These are phyloP conservation scores for Ormia ochracea DNA, from an alignment of 2,888 invertebrate genomes.

Conservation along the genomic window DNA sequence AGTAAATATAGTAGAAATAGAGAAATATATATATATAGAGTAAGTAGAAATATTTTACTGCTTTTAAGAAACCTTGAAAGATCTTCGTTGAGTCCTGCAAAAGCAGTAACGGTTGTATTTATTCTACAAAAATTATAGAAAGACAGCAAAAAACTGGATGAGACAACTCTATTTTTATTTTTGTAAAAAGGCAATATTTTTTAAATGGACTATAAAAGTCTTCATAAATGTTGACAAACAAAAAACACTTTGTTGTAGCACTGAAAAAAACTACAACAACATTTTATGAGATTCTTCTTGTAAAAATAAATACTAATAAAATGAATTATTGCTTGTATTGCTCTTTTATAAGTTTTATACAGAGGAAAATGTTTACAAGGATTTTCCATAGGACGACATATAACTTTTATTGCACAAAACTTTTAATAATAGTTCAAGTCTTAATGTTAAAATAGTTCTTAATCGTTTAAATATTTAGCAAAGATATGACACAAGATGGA, in stretches of 20 bases:
- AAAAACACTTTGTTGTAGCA: too few relatives aligned
- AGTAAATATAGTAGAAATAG: too few relatives aligned
- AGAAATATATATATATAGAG: too few relatives aligned
- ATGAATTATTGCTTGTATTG: constrained; percentile 48
- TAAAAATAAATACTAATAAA: constrained; percentile 44
- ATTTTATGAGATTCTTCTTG: constrained; percentile 45
- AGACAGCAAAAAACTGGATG: not conserved
- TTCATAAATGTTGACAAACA: constrained; percentile 61
- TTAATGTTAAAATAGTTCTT: too few relatives aligned
- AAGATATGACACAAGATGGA: too few relatives aligned
- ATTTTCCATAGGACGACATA: constrained; percentile 14
- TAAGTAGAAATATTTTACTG: too few relatives aligned
- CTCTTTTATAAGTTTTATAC: constrained; percentile 36
- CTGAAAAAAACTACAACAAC: constrained; percentile 45
- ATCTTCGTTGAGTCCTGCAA: too few relatives aligned
- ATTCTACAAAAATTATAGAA: not conserved
- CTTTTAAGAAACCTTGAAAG: too few relatives aligned
- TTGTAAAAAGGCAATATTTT: constrained; percentile 33
- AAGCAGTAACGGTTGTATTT: constrained; percentile 6
- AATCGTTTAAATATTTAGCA: too few relatives aligned
- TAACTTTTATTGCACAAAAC: not conserved
- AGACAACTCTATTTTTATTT: constrained; percentile 18
- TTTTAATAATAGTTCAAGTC: not conserved
- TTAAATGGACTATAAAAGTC: constrained; percentile 59
- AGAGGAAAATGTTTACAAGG: constrained; percentile 12